Evolutionary conservation across 2,888 invertebrate species (phyloP), one percentile per base, ranked within the genome.

Genomic region (Dermolepida albohirtum): DNA sequence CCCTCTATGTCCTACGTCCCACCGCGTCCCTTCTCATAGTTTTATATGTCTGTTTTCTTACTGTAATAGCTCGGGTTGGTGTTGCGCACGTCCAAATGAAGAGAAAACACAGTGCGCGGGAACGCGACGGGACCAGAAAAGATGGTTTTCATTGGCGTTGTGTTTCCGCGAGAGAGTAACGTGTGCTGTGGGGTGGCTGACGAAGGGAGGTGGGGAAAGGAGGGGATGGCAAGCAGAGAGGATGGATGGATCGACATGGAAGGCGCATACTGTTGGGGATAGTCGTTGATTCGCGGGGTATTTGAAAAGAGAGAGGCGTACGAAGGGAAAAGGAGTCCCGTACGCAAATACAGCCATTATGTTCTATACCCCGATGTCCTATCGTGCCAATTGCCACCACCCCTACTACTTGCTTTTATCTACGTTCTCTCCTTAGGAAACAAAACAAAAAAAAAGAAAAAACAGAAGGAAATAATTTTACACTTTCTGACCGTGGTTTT

Each of bases 11-110:
- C 80, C 81, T 80, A 78, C 80, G 51, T 52, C 51, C 59, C 55
- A 1, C 59, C 34, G 59, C 59, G 59, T 62, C 59, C 59, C 59
- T 62, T 44, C 83, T 80, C 82, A 81, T 83, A 84, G 84, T 84
- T 84, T 84, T 85, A 84, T 85, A 84, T 84, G 84, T 85, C 85
- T 85, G 85, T 85, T 85, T 85, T 85, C 85, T 85, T 85, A 84
- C 84, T 84, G 84, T 84, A 85, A 85, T 85, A 84, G 84, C 84
- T 84, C 82, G 82, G 81, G 65, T 65, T 67, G 66, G 52, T 80
- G 81, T 81, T 81, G 84, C 82, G 83, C 83, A 83, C 83, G 78
- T 77, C 81, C 81, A 80, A 82, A 82, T 82, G 82, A 81, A 82
- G 82, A 81, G 82, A 81, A 79, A 81, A 81, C 81, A 81, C 77